Conservation (phyloP, 2,888 invertebrate genomes). For the Encarsia formosa region DNA sequence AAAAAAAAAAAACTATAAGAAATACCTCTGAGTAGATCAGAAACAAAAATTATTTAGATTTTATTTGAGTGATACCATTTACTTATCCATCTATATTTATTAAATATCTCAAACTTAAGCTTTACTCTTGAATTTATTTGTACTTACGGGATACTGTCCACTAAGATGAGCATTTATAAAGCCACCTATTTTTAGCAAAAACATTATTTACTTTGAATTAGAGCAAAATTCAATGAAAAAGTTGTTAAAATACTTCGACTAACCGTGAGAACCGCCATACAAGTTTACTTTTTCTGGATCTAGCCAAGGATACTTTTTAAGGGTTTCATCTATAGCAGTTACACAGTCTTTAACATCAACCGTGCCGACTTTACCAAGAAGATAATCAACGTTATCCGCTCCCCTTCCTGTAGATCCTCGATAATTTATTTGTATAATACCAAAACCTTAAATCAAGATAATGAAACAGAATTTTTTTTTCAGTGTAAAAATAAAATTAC, state of each 20-base stretch:
- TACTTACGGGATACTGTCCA: slow-evolving; percentile 72
- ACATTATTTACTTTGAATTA: too few species aligned
- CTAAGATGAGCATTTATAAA: slow-evolving; percentile 80
- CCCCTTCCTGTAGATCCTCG: slow-evolving; percentile 80
- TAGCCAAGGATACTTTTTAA: slow-evolving; percentile 57
- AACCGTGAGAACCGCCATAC: slow-evolving; percentile 86
- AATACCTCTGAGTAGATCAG: too few species aligned
- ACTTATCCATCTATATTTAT: too few species aligned
- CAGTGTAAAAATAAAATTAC: background rate
- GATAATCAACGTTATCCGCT: slow-evolving; percentile 63
- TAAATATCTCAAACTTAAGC: too few species aligned
- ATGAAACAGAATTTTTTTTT: slow-evolving; percentile 2
- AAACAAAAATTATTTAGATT: too few species aligned
- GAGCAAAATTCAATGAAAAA: too few species aligned
- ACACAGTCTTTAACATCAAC: slow-evolving; percentile 79
- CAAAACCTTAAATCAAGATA: slow-evolving; percentile 57
- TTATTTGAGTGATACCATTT: too few species aligned
- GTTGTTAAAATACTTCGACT: too few species aligned
- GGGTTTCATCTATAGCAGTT: slow-evolving; percentile 60
- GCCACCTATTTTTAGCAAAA: too few species aligned
- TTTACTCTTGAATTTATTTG: too few species aligned
- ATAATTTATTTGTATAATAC: slow-evolving; percentile 66
- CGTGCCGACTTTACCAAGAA: slow-evolving; percentile 70
- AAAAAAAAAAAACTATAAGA: too few species aligned
- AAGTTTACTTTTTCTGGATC: slow-evolving; percentile 62